Base-by-base conservation (phyloP, 2,113 vertebrate species). In the Gallinago jamesoni region DNA sequence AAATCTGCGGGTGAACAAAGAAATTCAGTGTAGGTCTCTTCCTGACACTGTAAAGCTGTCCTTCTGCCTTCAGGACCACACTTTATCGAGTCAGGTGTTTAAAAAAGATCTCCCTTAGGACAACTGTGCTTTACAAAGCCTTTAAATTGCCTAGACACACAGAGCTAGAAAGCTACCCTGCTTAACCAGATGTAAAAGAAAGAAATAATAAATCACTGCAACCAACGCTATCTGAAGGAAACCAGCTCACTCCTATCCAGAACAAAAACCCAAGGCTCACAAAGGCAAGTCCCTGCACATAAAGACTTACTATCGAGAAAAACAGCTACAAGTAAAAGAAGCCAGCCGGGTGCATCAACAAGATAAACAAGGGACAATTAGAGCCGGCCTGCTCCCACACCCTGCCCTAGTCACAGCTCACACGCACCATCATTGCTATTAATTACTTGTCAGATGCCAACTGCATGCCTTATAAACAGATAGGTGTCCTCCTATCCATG, bases 311-410 rank as follows among this genome's bases (percentile, higher is more conserved):
- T 91, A 47, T 83, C 90, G 93, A 95, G 74, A 96, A 87, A 95
- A 94, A 86, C 91, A 95, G 78, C 90, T 90, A n/a, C 19, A 33
- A 66, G 20, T 93, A 64, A 94, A 89, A 94, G 70, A 96, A 90
- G 85, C 84, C 53, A 77, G 74, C 76, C 73, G 39, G 66, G 92
- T 73, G 84, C 80, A 93, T 75, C 89, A 62, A 73, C 77, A 59
- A 91, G 90, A 97, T 97, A 97, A 96, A 97, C 72, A 95, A 84
- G 92, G n/a, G 56, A 92, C 91, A 97, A 96, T 96, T 96, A 96
- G 45, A 96, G 73, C 12, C 57, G 2, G 90, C 66, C 93, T 68
- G 76, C 55, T 96, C 82, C 93, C 96, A 94, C 90, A 60, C 94
- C 96, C 97, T 93, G 90, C 90, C 69, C 90, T 93, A 91, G 81